Evolutionary conservation across 2,113 vertebrate genomes (phyloP).

Genomic region (Marmota monax): DNA sequence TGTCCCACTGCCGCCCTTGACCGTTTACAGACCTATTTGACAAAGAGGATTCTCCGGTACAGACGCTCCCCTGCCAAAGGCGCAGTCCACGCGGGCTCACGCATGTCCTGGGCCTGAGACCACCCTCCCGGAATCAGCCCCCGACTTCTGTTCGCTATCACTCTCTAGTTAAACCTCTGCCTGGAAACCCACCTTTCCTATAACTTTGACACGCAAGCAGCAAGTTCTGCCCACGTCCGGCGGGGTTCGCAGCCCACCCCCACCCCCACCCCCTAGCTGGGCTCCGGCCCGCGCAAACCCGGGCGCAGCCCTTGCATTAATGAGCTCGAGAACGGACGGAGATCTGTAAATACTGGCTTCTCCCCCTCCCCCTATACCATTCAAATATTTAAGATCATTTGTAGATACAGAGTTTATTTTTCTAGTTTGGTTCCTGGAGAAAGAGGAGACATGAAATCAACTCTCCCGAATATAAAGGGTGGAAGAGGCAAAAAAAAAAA

Average conservation of each 20-base stretch:
- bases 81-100: neutral
- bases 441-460: neutral
- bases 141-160: no score
- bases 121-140: neutral
- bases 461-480: neutral
- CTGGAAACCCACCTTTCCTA: neutral
- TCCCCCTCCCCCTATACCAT: constrained; percentile 36
- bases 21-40: constrained; percentile 19
- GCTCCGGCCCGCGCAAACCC: neutral
- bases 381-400: constrained; percentile 11
- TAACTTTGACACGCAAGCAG: constrained; percentile 49
- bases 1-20: neutral
- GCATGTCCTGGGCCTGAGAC: neutral
- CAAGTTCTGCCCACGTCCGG: constrained; percentile 23
- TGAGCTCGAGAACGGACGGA: neutral
- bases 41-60: constrained; percentile 24
- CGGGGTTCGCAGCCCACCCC: neutral
- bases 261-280: neutral
- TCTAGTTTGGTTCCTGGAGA: neutral
- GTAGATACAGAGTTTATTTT: neutral
- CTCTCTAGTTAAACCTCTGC: neutral
- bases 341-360: constrained; percentile 33
- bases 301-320: neutral
- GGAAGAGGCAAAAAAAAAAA: no score
- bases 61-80: neutral